Base-by-base conservation (phyloP, 64 coral and sea anemone genomes). In the Orbicella faveolata region DNA sequence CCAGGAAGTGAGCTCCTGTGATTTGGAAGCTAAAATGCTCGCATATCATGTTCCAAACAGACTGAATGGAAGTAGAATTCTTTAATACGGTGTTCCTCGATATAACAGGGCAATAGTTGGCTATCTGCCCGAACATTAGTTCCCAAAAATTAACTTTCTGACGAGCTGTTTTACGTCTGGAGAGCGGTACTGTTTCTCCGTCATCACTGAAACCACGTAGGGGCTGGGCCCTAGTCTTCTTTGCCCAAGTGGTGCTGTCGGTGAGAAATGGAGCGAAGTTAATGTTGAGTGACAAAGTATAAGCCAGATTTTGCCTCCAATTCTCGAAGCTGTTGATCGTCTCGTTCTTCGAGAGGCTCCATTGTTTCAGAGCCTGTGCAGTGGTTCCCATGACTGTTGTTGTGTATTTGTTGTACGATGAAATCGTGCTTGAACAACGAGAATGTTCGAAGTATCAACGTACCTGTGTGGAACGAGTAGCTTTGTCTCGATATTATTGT, bases 21-120 rank as follows among this genome's bases (percentile, higher is more conserved):
- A 92, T 68, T 44, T 90, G 76, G 30, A 90, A 90, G 30, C 88
- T 76, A 80, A 79, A 89, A 72, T 90, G 88, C 69, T 44, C 52
- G 34, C 30, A 34, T 63, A 77, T 90, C 63, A n/a, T 51, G 9
- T 81, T 63, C 61, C 76, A 90, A 48, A 69, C 67, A 6, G 36
- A 80, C 59, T 90, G 25, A 9, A 80, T 33, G n/a, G 63, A 90
- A 2, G 76, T 90, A 0, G 53, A 80, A 80, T 80, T 80, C 76
- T 90, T 79, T 13, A 76, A 44, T 14, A 89, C 8, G 36, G 87
- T 89, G 53, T 13, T 76, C 23, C 74, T 18, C 20, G 87, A 89
- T 63, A 61, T 75, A 11, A 64, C 54, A 18, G 48, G 55, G 14
- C 44, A 88, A 63, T 81, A 80, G 9, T 65, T 36, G 8, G 77